These are phyloP conservation scores for Sitobion miscanthi DNA, from an alignment of 1,140 invertebrate genomes.

Conservation along the genomic window DNA sequence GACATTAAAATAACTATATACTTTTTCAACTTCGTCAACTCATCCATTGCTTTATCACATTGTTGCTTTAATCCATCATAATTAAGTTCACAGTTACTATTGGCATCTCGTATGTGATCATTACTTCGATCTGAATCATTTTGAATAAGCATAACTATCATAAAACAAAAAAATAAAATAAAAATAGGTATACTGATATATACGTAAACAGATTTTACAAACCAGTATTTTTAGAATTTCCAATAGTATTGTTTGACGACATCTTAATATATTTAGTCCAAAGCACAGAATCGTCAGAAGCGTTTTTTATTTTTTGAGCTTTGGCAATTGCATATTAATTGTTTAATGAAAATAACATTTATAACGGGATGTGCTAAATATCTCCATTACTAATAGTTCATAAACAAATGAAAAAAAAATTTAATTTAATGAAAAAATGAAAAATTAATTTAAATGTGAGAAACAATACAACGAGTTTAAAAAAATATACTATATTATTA, in stretches of 20 bases:
- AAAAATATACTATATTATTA: background rate
- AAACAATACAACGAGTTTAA: background rate
- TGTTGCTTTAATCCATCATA: slow-evolving; percentile 84
- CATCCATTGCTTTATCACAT: slow-evolving; percentile 83
- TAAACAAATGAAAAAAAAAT: background rate
- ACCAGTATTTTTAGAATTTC: slow-evolving; percentile 47
- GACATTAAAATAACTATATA: slow-evolving; percentile 53
- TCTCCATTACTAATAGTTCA: background rate
- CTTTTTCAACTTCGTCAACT: slow-evolving; percentile 79
- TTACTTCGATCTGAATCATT: slow-evolving; percentile 50
- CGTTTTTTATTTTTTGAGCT: background rate
- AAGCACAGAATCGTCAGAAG: background rate
- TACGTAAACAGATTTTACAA: background rate
- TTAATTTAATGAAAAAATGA: background rate
- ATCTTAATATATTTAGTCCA: slow-evolving; percentile 8
- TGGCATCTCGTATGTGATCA: slow-evolving; percentile 53
- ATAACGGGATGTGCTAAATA: background rate
- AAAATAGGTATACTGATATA: background rate
- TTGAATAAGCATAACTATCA: slow-evolving; percentile 37
- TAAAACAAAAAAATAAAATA: background rate
- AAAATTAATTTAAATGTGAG: background rate
- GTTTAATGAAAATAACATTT: background rate
- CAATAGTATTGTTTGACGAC: slow-evolving; percentile 38
- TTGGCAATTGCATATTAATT: background rate
- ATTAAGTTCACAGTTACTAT: slow-evolving; percentile 65